Evolutionary conservation across 1,140 invertebrate species (phyloP).

Genomic region (Whitmania pigra): DNA sequence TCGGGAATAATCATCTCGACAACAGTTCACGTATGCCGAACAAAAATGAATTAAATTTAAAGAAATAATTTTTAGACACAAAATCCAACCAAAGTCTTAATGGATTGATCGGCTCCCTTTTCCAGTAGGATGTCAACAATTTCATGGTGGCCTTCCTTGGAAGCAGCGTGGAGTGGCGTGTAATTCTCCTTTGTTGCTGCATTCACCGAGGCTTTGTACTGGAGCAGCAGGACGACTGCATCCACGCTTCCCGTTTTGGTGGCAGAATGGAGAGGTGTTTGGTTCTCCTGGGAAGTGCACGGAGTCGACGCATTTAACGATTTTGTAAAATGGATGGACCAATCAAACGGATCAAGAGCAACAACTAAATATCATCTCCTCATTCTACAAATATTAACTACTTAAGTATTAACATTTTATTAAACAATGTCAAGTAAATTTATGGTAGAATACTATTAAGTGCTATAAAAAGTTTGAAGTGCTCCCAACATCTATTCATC

Average conservation of each 20-base stretch:
- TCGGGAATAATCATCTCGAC: neutral
- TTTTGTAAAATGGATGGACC: neutral
- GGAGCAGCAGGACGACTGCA: slow-evolving; percentile 67
- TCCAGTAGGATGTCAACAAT: slow-evolving; percentile 89
- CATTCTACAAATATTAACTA: too few relatives aligned
- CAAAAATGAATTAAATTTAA: neutral
- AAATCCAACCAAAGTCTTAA: slow-evolving; percentile 25
- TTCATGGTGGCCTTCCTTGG: slow-evolving; percentile 90
- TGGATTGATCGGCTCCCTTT: slow-evolving; percentile 83
- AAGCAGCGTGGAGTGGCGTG: slow-evolving; percentile 88
- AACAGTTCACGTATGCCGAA: neutral
- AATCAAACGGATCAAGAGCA: neutral
- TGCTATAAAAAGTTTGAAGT: too few relatives aligned
- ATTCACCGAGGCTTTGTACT: slow-evolving; percentile 27
- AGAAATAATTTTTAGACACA: neutral
- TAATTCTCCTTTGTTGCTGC: slow-evolving; percentile 60
- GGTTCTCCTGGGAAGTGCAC: slow-evolving; percentile 53
- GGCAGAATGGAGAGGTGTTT: slow-evolving; percentile 90
- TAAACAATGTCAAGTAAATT: too few relatives aligned
- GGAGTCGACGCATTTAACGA: neutral
- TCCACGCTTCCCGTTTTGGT: slow-evolving; percentile 87
- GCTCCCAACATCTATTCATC: too few relatives aligned
- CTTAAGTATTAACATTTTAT: too few relatives aligned
- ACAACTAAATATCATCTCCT: too few relatives aligned
- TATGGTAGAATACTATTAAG: too few relatives aligned